Base-by-base conservation (phyloP, 1,140 invertebrate species). In the Drosophila elegans region DNA sequence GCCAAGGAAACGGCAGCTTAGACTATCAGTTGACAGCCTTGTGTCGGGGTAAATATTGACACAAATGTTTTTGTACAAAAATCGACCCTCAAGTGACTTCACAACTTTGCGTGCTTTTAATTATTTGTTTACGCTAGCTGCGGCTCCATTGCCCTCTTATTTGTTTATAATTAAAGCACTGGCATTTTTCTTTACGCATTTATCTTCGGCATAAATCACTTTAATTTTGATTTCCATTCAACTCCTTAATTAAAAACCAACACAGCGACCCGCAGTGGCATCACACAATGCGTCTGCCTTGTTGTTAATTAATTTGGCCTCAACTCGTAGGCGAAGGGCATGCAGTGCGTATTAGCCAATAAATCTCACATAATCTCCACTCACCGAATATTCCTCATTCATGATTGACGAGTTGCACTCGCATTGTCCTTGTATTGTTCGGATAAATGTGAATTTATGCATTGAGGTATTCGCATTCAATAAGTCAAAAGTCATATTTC, bases 271-370 rank as follows among this genome's bases (percentile, higher is more conserved):
- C 39, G 59, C 21, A 13, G 61, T 61, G 46, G n/a, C 54, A 52
- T 10, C 52, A 55, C 34, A 52, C 71, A 61, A 67, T 66, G 61
- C 42, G 36, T n/a, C 36, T 46, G 63, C 54, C 61, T 79, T 82
- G 83, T 79, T 88, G 77, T 88, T 79, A 86, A 86, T 88, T 88
- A 88, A 82, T 82, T 82, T 86, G 78, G 74, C 83, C 83, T 69
- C 49, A 36, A 74, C 69, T 60, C 34, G 39, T 80, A 55, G 54
- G 54, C 62, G 29, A 12, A 55, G 34, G 29, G 36, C 73, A 66
- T 46, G 53, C 76, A 78, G 63, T 62, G 59, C 46, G 60, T 75
- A 74, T 74, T 71, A 69, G 81, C 81, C 81, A 77, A 78, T 85
- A 78, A 81, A 86, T 86, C 68, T 63, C 61, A 48, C 63, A 48